Percentiles rank a stretch among this genome's conserved stretches.
Conservation (phyloP, 2,113 vertebrate species). For the Nothoprocta pentlandii region DNA sequence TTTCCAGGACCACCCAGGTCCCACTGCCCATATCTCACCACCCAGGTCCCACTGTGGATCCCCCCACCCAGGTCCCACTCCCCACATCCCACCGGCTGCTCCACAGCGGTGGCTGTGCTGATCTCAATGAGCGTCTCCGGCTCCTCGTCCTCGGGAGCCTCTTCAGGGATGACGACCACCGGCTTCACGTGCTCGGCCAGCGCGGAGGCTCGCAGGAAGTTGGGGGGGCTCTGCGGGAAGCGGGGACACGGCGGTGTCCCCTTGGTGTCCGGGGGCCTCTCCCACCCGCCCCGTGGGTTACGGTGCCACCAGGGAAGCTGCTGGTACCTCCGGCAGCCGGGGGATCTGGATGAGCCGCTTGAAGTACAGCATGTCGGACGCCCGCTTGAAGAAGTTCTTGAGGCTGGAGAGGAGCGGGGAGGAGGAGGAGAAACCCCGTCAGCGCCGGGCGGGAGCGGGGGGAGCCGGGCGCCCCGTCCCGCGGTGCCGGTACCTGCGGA, state of each 20-base stretch:
- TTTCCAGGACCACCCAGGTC: no score
- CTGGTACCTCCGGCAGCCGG: conserved; percentile 88
- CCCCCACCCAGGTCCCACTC: no score
- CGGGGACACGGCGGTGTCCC: background rate
- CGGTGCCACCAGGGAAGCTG: background rate
- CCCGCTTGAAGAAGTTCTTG: conserved; percentile 93
- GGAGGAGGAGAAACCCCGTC: background rate
- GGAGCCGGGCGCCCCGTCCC: fast-evolving
- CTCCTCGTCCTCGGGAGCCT: conserved; percentile 90
- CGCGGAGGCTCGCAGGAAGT: conserved; percentile 93
- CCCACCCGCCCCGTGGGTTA: fast-evolving
- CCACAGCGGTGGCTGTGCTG: conserved; percentile 67
- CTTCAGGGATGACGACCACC: conserved; percentile 93
- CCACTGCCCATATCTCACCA: no score
- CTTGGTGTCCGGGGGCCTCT: background rate
- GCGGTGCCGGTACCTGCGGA: conserved; percentile 84
- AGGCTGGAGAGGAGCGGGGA: conserved; percentile 78
- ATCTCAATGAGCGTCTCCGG: conserved; percentile 92
- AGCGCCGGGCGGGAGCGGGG: background rate
- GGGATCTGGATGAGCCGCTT: conserved; percentile 99
- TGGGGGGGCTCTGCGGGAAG: conserved; percentile 83
- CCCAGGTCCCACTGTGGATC: no score
- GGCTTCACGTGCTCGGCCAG: conserved; percentile 96
- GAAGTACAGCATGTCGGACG: conserved; percentile 96
- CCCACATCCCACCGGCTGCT: conserved; percentile 67